Evolutionary conservation across 2,797 vertebrate species (phyloP).

Genomic region (Eutrigla gurnardus): DNA sequence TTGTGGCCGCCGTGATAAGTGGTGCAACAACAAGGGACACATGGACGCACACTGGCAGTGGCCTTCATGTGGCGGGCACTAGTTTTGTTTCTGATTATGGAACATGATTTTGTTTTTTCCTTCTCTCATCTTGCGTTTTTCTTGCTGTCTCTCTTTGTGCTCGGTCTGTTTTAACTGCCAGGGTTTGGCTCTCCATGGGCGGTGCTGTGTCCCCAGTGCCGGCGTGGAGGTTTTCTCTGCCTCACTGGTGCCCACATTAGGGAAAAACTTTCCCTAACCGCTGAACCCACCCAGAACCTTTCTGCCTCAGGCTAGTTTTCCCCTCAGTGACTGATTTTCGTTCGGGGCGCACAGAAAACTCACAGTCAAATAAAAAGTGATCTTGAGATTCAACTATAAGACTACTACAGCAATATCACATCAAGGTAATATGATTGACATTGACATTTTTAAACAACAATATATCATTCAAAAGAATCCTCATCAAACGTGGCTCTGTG

Average conservation of each 20-base stretch:
- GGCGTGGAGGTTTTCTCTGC: conserved; percentile 53
- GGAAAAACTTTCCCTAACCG: conserved; percentile 45
- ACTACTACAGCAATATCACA: conserved; percentile 38
- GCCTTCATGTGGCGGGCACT: conserved; percentile 77
- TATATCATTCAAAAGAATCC: conserved; percentile 57
- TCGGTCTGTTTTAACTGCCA: conserved; percentile 55
- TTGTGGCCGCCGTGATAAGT: conserved; percentile 76
- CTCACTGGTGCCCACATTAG: conserved; percentile 65
- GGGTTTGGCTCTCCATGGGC: conserved; percentile 63
- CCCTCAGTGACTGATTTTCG: conserved; percentile 45
- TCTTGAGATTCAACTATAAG: conserved; percentile 33
- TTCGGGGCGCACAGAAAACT: conserved; percentile 31
- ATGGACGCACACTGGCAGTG: conserved; percentile 66
- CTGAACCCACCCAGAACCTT: conserved; percentile 62
- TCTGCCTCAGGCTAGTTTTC: conserved; percentile 48
- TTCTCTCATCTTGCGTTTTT: conserved; percentile 58
- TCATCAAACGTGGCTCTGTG: conserved; percentile 55
- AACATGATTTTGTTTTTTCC: conserved; percentile 75
- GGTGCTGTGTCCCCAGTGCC: conserved; percentile 49
- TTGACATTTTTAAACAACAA: conserved; percentile 61
- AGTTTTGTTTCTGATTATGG: conserved; percentile 80
- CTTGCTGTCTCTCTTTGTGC: conserved; percentile 50
- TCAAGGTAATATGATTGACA: conserved; percentile 58
- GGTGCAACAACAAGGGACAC: conserved; percentile 68
- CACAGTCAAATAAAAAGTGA: conserved; percentile 35